Evolutionary conservation across 2,113 vertebrate species (phyloP), one percentile per base, ranked within the genome.

Genomic region (Brachyistius frenatus): DNA sequence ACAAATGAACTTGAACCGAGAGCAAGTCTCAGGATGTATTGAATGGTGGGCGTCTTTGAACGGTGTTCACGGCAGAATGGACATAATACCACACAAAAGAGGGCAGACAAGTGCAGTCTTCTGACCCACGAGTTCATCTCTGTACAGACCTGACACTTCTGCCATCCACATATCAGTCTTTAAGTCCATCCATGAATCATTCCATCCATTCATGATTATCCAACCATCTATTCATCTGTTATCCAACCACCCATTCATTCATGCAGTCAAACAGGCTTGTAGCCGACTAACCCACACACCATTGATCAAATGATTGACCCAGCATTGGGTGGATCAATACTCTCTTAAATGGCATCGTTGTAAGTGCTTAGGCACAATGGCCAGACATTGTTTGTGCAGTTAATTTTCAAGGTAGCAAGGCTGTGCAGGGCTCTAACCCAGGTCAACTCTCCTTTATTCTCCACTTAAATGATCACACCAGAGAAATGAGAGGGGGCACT

Each of bases 301-400:
- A 93, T 91, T 87, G 92, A 94, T 93, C 87, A 81, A 83, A 56
- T 88, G 88, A 94, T 92, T 94, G 92, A 94, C 94, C 92, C 92
- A 86, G 87, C 84, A 85, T 89, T 68, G 85, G 81, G 70, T 32
- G 72, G 88, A 94, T 94, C 93, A 86, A 95, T 95, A 91, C 78
- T 60, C 86, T 87, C 88, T 93, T 93, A 93, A 94, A 93, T 89
- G 92, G 85, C 91, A 89, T 90, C 86, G 90, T 94, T 93, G 86
- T 92, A 89, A 88, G 85, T 60, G 87, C 85, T 91, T 89, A 89
- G 75, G 76, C 79, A 93, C 89, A 91, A 92, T 87, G 80, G 88
- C 81, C 75, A 67, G 77, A 69, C 78, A 52, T 88, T 92, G 89
- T 92, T 89, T 86, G 83, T 70, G 76, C 84, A 88, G 87, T 94